Percentiles rank a stretch among this genome's conserved stretches.
These are phyloP conservation scores for Bostrychus sinensis DNA, from an alignment of 2,113 vertebrate genomes.

Conservation along the genomic window DNA sequence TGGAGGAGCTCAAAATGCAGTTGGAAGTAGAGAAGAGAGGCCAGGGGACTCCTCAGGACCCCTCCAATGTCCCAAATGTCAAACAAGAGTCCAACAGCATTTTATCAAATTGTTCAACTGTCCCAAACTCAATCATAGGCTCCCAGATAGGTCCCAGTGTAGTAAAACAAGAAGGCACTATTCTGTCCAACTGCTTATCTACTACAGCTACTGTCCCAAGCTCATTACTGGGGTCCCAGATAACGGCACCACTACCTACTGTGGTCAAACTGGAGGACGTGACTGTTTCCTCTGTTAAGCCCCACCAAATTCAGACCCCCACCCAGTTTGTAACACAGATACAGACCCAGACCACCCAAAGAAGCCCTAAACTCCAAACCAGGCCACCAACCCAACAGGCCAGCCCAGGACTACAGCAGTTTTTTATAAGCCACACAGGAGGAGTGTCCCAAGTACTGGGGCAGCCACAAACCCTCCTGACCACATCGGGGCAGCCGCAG, in stretches of 20 bases:
- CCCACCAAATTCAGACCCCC: slow-evolving; percentile 47
- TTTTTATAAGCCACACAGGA: slow-evolving; percentile 87
- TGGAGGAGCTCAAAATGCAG: slow-evolving; percentile 96
- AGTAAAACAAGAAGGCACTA: slow-evolving; percentile 70
- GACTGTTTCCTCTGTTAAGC: slow-evolving; percentile 58
- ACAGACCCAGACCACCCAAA: slow-evolving; percentile 48
- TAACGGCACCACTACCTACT: slow-evolving; percentile 17
- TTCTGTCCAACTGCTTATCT: slow-evolving; percentile 65
- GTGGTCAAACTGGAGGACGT: slow-evolving; percentile 79
- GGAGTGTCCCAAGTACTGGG: slow-evolving; percentile 83
- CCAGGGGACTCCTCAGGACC: slow-evolving; percentile 64
- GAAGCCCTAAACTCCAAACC: slow-evolving; percentile 50
- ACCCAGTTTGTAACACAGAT: slow-evolving; percentile 52
- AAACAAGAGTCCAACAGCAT: background rate
- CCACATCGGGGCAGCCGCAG: too few relatives aligned
- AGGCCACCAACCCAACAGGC: slow-evolving; percentile 42
- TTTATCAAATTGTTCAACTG: background rate
- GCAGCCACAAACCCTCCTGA: slow-evolving; percentile 86
- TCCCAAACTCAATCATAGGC: slow-evolving; percentile 29
- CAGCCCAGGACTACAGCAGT: slow-evolving; percentile 79
- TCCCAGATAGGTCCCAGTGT: slow-evolving; percentile 9
- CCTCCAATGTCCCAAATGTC: slow-evolving; percentile 14
- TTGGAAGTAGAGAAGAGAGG: slow-evolving; percentile 93
- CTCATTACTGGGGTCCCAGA: slow-evolving; percentile 42
- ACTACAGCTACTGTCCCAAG: slow-evolving; percentile 18